A percentile compares a stretch with the other conserved stretches of the same genome.
These are phyloP conservation scores for Drosophila vallismaia DNA, from an alignment of 2,888 invertebrate genomes.

Conservation along the genomic window DNA sequence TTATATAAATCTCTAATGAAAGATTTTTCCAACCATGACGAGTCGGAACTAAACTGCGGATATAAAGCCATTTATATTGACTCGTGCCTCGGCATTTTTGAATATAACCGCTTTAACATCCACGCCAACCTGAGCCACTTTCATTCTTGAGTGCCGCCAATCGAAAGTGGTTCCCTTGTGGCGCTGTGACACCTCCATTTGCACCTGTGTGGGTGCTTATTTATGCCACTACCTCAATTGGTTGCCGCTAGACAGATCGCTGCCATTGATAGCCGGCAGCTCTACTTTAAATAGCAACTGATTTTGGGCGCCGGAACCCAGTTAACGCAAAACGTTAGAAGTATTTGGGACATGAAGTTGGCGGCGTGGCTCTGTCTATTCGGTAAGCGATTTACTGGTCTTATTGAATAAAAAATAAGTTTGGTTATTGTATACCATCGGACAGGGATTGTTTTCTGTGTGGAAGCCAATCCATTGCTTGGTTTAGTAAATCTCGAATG, in stretches of 20 bases:
- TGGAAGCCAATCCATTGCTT: constrained; percentile 55
- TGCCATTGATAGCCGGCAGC: constrained; percentile 48
- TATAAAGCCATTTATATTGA: neutral
- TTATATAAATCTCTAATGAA: neutral
- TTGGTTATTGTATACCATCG: neutral
- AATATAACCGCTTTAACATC: constrained; percentile 6
- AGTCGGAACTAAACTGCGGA: neutral
- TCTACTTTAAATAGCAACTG: constrained; percentile 59
- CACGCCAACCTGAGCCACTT: constrained; percentile 29
- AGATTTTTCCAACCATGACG: constrained; percentile 1
- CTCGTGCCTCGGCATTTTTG: neutral
- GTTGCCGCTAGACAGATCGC: constrained; percentile 41
- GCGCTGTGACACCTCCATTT: constrained; percentile 11
- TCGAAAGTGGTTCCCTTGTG: constrained; percentile 17
- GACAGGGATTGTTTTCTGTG: constrained; percentile 24
- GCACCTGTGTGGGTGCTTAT: constrained; percentile 66
- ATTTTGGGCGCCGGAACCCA: constrained; percentile 52
- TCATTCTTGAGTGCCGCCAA: constrained; percentile 37
- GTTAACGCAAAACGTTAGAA: constrained; percentile 43
- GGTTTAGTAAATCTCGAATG: constrained; percentile 70
- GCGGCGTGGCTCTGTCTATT: constrained; percentile 43
- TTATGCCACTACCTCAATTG: constrained; percentile 45
- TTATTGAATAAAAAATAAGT: neutral
- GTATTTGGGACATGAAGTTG: constrained; percentile 45
- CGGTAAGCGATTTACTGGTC: constrained; percentile 33